These are phyloP conservation scores for Tryphoninae sp. DNA, from an alignment of 2,888 invertebrate genomes.

Conservation along the genomic window DNA sequence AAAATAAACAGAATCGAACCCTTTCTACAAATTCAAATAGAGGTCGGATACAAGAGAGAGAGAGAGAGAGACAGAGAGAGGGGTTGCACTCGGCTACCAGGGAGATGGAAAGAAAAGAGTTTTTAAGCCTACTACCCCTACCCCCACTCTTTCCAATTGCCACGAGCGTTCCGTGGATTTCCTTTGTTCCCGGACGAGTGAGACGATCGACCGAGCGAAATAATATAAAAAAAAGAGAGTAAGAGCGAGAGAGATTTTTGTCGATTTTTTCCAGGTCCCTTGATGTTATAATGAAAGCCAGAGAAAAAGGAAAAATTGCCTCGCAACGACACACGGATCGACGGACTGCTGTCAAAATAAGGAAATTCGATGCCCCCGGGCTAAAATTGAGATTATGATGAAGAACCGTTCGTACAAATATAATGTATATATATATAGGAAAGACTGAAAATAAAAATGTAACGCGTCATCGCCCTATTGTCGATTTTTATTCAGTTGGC, in stretches of 20 bases:
- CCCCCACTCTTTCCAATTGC: slow-evolving; percentile 4
- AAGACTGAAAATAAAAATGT: slow-evolving; percentile 44
- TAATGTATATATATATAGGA: slow-evolving; percentile 11
- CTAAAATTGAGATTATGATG: slow-evolving; percentile 62
- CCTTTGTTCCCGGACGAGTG: slow-evolving; percentile 53
- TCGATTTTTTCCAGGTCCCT: slow-evolving; percentile 35
- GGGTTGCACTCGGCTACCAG: neutral
- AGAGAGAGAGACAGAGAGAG: neutral
- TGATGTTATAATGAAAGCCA: slow-evolving; percentile 43
- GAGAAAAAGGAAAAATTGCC: slow-evolving; percentile 26
- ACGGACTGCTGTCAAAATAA: slow-evolving; percentile 80
- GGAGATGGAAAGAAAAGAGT: slow-evolving; percentile 28
- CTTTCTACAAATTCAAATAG: slow-evolving; percentile 72
- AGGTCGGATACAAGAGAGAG: slow-evolving; percentile 47
- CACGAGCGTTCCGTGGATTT: slow-evolving; percentile 51
- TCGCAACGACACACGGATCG: slow-evolving; percentile 72
- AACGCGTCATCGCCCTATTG: slow-evolving; percentile 52
- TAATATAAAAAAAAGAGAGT: slow-evolving; percentile 32
- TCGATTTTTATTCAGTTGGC: slow-evolving; percentile 55
- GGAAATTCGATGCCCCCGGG: slow-evolving; percentile 75
- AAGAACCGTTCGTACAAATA: slow-evolving; percentile 41
- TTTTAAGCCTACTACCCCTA: slow-evolving; percentile 43
- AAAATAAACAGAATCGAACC: slow-evolving; percentile 73
- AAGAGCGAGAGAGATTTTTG: slow-evolving; percentile 46
- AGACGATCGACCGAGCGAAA: slow-evolving; percentile 60